Base-by-base conservation (phyloP, 2,113 vertebrate species). In the Zosterops japonicus region DNA sequence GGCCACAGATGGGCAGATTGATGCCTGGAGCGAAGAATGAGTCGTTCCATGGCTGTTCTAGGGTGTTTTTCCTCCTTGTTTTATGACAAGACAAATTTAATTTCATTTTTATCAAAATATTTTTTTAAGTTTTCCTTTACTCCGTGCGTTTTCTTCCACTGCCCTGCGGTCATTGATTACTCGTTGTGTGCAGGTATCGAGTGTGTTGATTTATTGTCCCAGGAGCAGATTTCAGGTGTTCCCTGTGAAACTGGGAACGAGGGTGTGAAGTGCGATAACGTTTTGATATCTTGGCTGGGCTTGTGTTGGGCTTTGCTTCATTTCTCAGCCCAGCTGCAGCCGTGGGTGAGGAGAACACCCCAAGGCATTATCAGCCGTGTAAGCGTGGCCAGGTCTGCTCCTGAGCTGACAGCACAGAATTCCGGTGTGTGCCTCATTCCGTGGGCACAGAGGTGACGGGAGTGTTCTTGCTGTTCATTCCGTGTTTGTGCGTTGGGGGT, bases 141-240 rank as follows among this genome's bases (percentile, higher is more conserved):
- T 60, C 25, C 1, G 16, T 11, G 21, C 0, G 1, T 25, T 82
- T 19, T 14, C 6, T 27, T 9, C 2, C 46, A 11, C 25, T 3
- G 2, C 25, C 5, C 1, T 3, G 20, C 1, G 28, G 1, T 5
- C 3, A 1, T 2, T 4, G 16, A 2, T 7, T 3, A 3, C 3
- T n/a, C 0, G 1, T 0, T 23, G 27, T n/a, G 9, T 11, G 39
- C 21, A 1, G 31, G 11, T 19, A 1, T 25, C 24, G 4, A 5
- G 0, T 15, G 44, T 2, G 9, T 29, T 63, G 8, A 0, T 49
- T 44, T 21, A 2, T 4, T 29, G 65, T 15, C 28, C 15, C 17
- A 1, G 5, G 27, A 16, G 56, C 4, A 22, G 63, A 4, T 41
- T 33, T 4, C 2, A 11, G 2, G 2, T 19, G 31, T 27, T 85